Conservation (phyloP, 2,888 invertebrate species). For the Agrotis ipsilon region DNA sequence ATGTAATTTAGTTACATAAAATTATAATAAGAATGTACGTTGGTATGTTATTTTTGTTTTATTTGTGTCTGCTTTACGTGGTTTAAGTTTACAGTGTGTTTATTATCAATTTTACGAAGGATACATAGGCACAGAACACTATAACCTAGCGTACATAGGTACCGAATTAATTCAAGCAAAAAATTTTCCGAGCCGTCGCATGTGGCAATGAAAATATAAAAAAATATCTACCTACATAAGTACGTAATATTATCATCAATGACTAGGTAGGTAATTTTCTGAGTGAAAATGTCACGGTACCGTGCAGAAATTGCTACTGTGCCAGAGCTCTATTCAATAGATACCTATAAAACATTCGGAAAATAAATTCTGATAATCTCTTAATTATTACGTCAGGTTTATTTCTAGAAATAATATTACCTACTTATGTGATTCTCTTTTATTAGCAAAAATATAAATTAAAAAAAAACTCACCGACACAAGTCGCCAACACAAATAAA, state of each 20-base stretch:
- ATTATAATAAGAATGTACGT: not conserved
- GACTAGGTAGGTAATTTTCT: constrained; percentile 10
- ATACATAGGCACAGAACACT: not conserved
- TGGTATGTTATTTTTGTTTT: not conserved
- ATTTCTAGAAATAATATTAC: not conserved
- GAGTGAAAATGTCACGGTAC: constrained; percentile 26
- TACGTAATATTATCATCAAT: not conserved
- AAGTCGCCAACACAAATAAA: constrained; percentile 72
- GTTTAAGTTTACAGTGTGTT: not conserved
- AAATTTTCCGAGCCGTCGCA: not conserved
- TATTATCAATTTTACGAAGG: not conserved
- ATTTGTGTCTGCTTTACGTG: constrained; percentile 1
- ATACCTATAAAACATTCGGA: not conserved
- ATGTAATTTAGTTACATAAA: constrained; percentile 17
- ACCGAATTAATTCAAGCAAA: not conserved
- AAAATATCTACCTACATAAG: not conserved
- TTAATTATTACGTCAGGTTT: not conserved
- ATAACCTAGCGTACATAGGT: too few species aligned
- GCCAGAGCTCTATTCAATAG: not conserved
- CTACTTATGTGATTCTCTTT: not conserved
- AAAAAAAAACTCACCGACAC: constrained; percentile 80
- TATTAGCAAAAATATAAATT: not conserved
- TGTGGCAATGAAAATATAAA: not conserved
- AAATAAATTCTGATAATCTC: not conserved
- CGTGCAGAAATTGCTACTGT: not conserved